Conservation (phyloP, 2,113 vertebrate genomes). For the Vulpes ferrilata region DNA sequence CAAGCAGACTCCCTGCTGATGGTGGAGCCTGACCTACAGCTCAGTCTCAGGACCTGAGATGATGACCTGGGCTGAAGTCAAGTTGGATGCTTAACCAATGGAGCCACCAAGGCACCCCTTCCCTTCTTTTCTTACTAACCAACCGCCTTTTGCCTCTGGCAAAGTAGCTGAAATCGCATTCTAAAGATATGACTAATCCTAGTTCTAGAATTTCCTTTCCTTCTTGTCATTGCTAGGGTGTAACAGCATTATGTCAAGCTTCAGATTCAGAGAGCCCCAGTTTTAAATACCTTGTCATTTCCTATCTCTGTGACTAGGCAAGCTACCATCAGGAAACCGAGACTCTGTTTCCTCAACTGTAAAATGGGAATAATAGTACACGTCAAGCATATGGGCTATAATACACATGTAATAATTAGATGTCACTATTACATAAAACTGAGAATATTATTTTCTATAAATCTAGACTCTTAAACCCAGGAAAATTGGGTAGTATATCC, state of each 20-base stretch:
- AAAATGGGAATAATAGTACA: not conserved
- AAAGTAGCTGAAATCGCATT: not conserved
- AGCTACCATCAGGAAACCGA: not conserved
- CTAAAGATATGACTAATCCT: not conserved
- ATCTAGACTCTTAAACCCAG: not conserved
- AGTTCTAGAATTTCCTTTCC: not conserved
- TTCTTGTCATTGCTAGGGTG: not conserved
- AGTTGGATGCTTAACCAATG: not conserved
- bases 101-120: not conserved
- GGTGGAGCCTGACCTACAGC: fast-evolving
- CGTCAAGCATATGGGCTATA: not conserved
- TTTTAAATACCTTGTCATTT: not conserved
- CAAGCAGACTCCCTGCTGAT: not conserved
- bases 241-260: not conserved
- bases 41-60: not conserved
- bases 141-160: not conserved
- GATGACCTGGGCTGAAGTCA: not conserved
- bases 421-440: not conserved
- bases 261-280: not conserved
- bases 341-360: not conserved
- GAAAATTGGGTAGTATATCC: not conserved
- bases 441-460: not conserved
- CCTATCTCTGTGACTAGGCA: not conserved
- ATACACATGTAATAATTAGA: not conserved
- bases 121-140: not conserved